Evolutionary conservation across 2,888 invertebrate species (phyloP).

Genomic region (Caradrina clavipalpis): DNA sequence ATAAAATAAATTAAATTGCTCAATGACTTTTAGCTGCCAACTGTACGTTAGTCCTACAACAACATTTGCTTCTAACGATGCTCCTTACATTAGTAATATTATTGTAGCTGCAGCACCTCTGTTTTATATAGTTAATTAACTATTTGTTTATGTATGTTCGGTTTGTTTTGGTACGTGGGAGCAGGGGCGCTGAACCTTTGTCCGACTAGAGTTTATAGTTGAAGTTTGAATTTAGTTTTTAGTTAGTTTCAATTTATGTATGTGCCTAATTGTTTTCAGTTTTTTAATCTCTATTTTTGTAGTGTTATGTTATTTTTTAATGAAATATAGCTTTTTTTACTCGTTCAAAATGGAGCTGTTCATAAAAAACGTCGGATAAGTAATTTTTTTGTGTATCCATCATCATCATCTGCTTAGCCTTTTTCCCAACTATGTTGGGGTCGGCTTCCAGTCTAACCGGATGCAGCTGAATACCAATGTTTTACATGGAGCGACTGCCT

Average conservation of each 20-base stretch:
- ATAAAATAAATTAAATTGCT: neutral
- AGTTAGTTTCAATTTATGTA: neutral
- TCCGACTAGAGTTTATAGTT: neutral
- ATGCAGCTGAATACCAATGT: no score
- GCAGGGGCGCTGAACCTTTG: slow-evolving; percentile 9
- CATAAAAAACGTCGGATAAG: no score
- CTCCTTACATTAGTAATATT: slow-evolving; percentile 69
- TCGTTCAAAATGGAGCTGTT: no score
- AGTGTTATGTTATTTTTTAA: no score
- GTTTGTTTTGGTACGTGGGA: slow-evolving; percentile 37
- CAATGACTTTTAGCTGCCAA: neutral
- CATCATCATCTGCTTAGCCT: no score
- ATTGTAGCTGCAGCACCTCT: slow-evolving; percentile 55
- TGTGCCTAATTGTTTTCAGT: no score
- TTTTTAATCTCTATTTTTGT: no score
- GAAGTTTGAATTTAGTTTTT: slow-evolving; percentile 1
- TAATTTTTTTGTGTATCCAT: no score
- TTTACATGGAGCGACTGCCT: no score
- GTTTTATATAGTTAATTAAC: slow-evolving; percentile 65
- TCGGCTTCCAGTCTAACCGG: no score
- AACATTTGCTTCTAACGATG: slow-evolving; percentile 72
- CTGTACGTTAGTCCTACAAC: slow-evolving; percentile 48
- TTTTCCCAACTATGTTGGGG: no score
- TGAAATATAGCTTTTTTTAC: no score
- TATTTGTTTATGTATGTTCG: slow-evolving; percentile 50